Evolutionary conservation across 2,888 invertebrate species (phyloP).

Genomic region (Acanthacorydalis orientalis): DNA sequence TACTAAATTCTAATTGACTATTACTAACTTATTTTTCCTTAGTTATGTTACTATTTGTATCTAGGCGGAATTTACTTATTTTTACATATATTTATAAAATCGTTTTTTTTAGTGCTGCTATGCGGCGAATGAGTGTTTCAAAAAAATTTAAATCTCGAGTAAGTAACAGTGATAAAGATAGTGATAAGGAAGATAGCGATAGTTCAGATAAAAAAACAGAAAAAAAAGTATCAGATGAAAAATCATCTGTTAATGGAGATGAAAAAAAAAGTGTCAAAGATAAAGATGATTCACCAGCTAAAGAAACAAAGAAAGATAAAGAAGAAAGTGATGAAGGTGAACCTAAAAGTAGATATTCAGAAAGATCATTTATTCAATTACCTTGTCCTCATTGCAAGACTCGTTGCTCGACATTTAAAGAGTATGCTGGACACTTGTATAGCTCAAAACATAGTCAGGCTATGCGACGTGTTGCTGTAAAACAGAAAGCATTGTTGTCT

Average conservation of each 20-base stretch:
- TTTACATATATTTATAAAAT: neutral
- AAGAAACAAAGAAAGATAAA: conserved; percentile 15
- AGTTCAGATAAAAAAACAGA: conserved; percentile 16
- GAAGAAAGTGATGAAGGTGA: conserved; percentile 17
- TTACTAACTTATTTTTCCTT: too few species aligned
- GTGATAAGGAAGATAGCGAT: conserved; percentile 28
- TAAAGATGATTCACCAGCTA: conserved; percentile 17
- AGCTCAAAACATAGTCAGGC: conserved; percentile 53
- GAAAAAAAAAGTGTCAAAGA: conserved; percentile 12
- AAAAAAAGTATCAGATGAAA: conserved; percentile 15
- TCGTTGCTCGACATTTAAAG: conserved; percentile 56
- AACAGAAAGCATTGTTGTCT: conserved; percentile 54
- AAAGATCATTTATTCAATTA: conserved; percentile 46
- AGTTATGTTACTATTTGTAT: too few species aligned
- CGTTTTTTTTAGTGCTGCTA: conserved; percentile 15
- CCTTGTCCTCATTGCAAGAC: conserved; percentile 63
- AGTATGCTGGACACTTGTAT: conserved; percentile 56
- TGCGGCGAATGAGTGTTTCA: conserved; percentile 12
- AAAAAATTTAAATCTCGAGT: conserved; percentile 8
- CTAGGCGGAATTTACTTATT: too few species aligned
- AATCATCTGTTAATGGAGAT: conserved; percentile 11
- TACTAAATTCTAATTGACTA: too few species aligned
- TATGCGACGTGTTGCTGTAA: conserved; percentile 56
- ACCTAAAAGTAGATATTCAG: conserved; percentile 21
- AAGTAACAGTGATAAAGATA: conserved; percentile 17